These are phyloP conservation scores for Chamaetylas fuelleborni DNA, from an alignment of 2,113 vertebrate genomes.

Conservation along the genomic window DNA sequence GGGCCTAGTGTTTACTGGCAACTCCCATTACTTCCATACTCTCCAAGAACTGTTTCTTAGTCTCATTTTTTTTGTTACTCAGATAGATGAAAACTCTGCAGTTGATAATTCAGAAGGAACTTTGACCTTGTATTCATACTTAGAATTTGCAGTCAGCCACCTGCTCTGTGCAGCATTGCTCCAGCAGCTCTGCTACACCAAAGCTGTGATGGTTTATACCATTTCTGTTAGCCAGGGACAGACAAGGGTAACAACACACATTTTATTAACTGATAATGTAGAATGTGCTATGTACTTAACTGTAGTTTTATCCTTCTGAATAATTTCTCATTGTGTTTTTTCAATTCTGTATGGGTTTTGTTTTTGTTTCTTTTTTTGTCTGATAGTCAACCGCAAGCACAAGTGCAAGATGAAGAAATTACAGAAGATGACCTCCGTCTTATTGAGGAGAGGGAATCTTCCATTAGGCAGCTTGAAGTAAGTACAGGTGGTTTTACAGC, in stretches of 20 bases:
- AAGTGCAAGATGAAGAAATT: slow-evolving; percentile 86
- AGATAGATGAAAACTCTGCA: not conserved
- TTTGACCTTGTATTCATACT: not conserved
- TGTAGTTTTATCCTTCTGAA: not conserved
- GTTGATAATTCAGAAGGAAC: not conserved
- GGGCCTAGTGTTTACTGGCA: not conserved
- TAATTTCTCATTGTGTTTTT: not conserved
- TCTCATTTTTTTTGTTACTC: not conserved
- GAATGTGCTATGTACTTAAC: not conserved
- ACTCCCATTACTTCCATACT: not conserved
- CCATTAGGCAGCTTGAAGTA: slow-evolving; percentile 93
- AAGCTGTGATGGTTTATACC: not conserved
- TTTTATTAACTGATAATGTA: not conserved
- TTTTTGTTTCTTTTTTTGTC: not conserved
- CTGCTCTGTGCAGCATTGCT: not conserved
- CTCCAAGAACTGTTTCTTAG: not conserved
- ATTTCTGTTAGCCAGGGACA: not conserved
- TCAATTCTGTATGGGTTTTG: not conserved
- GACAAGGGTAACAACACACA: not conserved
- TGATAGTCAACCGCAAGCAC: slow-evolving; percentile 76
- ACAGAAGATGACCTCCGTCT: slow-evolving; percentile 91
- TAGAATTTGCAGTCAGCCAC: not conserved
- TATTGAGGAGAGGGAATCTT: slow-evolving; percentile 89
- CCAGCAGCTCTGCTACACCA: not conserved
- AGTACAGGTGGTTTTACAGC: not conserved